These are phyloP conservation scores for Bombus pascuorum DNA, from an alignment of 1,140 invertebrate species.

Conservation along the genomic window DNA sequence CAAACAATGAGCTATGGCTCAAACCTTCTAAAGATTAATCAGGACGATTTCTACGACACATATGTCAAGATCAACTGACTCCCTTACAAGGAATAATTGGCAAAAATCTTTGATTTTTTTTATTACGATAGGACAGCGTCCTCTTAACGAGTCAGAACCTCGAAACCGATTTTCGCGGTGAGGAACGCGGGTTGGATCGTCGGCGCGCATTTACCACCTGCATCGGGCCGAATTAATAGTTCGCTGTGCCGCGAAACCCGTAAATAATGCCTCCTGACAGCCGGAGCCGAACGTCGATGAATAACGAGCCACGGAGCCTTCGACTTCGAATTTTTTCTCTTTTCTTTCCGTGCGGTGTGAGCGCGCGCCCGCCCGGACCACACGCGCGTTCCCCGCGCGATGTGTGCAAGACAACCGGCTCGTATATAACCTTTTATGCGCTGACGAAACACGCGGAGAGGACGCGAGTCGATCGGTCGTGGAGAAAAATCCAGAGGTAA, in stretches of 20 bases:
- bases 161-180: slow-evolving; percentile 18
- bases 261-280: slow-evolving; percentile 71
- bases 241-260: slow-evolving; percentile 69
- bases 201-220: slow-evolving; percentile 65
- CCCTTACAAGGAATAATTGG: no score
- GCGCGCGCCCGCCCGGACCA: slow-evolving; percentile 58
- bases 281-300: slow-evolving; percentile 70
- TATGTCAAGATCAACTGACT: not conserved
- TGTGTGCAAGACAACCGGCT: slow-evolving; percentile 38
- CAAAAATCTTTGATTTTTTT: not conserved
- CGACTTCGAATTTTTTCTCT: slow-evolving; percentile 60
- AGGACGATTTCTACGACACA: no score
- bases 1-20: not conserved
- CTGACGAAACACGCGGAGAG: slow-evolving; percentile 27
- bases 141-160: not conserved
- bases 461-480: not conserved
- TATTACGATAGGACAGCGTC: not conserved
- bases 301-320: slow-evolving; percentile 71
- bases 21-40: not conserved
- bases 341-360: slow-evolving; percentile 34
- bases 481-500: slow-evolving; percentile 16
- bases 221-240: slow-evolving; percentile 70
- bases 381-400: slow-evolving; percentile 42
- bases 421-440: slow-evolving; percentile 41
- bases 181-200: not conserved